These are phyloP conservation scores for Tetramorium parvispinum DNA, from an alignment of 1,140 invertebrate genomes.

Conservation along the genomic window DNA sequence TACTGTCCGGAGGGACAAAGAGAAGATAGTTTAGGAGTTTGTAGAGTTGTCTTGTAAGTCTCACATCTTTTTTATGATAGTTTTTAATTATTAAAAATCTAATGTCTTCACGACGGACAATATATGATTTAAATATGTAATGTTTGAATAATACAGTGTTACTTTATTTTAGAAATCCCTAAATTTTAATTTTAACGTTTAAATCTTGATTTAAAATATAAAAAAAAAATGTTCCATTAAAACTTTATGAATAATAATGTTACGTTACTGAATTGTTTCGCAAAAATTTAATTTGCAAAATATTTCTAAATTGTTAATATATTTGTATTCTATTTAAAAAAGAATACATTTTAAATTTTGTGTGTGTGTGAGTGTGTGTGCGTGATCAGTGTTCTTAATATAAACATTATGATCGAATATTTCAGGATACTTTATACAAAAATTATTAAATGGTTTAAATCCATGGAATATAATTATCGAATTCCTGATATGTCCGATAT, in stretches of 20 bases:
- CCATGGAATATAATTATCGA: too few species aligned
- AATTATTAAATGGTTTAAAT: neutral
- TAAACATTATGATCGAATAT: neutral
- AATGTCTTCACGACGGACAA: neutral
- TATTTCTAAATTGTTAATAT: neutral
- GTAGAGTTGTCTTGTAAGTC: slow-evolving; percentile 52
- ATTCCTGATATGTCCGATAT: neutral
- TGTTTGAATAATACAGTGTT: neutral
- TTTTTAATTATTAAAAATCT: neutral
- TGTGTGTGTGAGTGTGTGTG: too few species aligned
- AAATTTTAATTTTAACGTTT: neutral
- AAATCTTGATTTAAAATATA: too few species aligned
- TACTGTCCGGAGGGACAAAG: neutral
- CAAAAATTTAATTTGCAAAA: neutral
- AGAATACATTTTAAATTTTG: neutral
- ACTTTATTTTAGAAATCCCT: neutral
- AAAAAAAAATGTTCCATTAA: too few species aligned
- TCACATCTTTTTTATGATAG: neutral
- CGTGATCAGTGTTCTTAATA: neutral
- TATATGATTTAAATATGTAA: neutral
- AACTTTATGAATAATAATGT: too few species aligned
- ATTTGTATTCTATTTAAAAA: neutral
- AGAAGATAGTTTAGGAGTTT: slow-evolving; percentile 5
- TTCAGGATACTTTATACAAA: neutral
- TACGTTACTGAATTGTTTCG: neutral